These are phyloP conservation scores for Otis tarda DNA, from an alignment of 2,113 vertebrate genomes.

Conservation along the genomic window DNA sequence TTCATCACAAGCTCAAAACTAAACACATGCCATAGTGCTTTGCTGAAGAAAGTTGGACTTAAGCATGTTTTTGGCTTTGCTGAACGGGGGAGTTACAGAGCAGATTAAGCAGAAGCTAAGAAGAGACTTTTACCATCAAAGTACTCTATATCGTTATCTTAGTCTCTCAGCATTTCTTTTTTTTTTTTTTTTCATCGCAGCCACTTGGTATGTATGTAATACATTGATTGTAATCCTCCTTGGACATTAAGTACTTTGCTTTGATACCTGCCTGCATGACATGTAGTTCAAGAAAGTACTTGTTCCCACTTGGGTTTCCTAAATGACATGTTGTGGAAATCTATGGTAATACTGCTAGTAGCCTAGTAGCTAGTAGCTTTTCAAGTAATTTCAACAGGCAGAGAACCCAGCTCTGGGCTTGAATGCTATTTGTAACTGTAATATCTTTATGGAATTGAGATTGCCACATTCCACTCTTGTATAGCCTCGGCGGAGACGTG, in stretches of 20 bases:
- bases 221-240: not conserved
- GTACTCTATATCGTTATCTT: not conserved
- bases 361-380: not conserved
- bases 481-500: fast-evolving
- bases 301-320: not conserved
- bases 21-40: not conserved
- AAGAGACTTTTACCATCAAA: not conserved
- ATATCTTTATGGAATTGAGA: not conserved
- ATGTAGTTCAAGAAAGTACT: not conserved
- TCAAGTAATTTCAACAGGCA: not conserved
- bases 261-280: not conserved
- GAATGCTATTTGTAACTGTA: not conserved
- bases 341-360: not conserved
- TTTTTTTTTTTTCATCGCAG: not conserved
- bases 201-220: not conserved
- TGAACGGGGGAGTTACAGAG: not conserved
- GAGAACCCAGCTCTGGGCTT: not conserved
- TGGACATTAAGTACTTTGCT: not conserved
- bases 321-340: not conserved
- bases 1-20: not conserved
- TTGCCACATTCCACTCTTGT: not conserved
- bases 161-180: not conserved
- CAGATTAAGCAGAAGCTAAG: not conserved
- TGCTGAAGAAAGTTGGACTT: not conserved
- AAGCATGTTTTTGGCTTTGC: not conserved